Conservation (phyloP, 1,140 invertebrate genomes). For the Pogonomyrmex barbatus region DNA sequence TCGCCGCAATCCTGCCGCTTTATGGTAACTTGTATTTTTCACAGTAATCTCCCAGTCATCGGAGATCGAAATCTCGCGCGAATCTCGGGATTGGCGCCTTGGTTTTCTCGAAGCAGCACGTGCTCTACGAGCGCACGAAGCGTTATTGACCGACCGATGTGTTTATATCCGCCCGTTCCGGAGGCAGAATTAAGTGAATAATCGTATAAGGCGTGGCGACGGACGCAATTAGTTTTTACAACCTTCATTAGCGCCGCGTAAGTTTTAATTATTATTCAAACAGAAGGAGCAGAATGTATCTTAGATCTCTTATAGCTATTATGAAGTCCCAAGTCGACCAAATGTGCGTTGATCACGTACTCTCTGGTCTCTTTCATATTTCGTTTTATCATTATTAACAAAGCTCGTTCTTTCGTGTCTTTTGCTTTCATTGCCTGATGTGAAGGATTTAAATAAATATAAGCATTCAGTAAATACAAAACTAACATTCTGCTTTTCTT, state of each 20-base stretch:
- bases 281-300: conserved; percentile 4
- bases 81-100: conserved; percentile 23
- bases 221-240: conserved; percentile 30
- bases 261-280: conserved; percentile 47
- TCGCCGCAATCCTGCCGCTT: conserved; percentile 16
- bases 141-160: neutral
- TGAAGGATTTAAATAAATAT: neutral
- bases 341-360: neutral
- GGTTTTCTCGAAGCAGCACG: conserved; percentile 14
- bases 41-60: conserved; percentile 30
- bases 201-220: conserved; percentile 21
- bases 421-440: neutral
- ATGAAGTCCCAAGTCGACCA: neutral
- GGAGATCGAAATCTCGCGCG: neutral
- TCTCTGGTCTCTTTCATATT: neutral
- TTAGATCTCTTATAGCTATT: conserved; percentile 8
- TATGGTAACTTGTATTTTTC: conserved; percentile 16
- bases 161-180: conserved; percentile 22
- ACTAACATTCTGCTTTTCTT: neutral
- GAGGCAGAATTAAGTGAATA: conserved; percentile 15
- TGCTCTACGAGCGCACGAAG: neutral
- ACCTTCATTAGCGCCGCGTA: conserved; percentile 29
- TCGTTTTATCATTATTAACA: neutral
- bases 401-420: neutral
- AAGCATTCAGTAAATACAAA: neutral